These are phyloP conservation scores for Oplegnathus fasciatus DNA, from an alignment of 2,113 vertebrate genomes.

Conservation along the genomic window DNA sequence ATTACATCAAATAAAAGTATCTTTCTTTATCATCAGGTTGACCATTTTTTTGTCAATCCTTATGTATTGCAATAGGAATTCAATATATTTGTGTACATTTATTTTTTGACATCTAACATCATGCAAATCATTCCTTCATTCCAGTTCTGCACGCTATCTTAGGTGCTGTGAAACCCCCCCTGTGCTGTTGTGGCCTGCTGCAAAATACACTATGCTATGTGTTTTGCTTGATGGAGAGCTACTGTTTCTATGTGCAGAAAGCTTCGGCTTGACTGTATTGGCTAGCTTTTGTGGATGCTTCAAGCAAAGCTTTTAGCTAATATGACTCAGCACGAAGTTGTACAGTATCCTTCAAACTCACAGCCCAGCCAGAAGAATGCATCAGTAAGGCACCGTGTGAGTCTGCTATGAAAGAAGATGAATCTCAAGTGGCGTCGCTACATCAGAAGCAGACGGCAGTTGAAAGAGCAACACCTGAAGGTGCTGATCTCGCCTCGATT, in stretches of 20 bases:
- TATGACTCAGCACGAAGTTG: conserved; percentile 61
- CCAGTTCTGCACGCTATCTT: conserved; percentile 72
- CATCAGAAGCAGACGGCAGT: conserved; percentile 1
- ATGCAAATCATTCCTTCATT: conserved; percentile 78
- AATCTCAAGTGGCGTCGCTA: neutral
- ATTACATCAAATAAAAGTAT: conserved; percentile 14
- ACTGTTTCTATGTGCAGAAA: conserved; percentile 74
- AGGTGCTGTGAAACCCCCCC: conserved; percentile 56
- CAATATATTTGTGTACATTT: conserved; percentile 51
- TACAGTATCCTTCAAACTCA: conserved; percentile 75
- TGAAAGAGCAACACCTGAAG: conserved; percentile 45
- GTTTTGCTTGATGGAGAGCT: conserved; percentile 78
- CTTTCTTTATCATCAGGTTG: conserved; percentile 23
- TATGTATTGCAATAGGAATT: conserved; percentile 77
- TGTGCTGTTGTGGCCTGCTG: conserved; percentile 70
- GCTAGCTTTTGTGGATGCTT: conserved; percentile 80
- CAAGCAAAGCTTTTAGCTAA: conserved; percentile 59
- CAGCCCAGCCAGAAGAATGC: conserved; percentile 73
- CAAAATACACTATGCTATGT: conserved; percentile 74
- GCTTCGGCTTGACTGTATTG: conserved; percentile 75
- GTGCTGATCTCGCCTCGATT: conserved; percentile 19
- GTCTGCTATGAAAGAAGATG: conserved; percentile 48
- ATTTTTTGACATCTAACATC: conserved; percentile 62
- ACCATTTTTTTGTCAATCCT: conserved; percentile 19
- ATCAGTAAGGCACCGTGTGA: conserved; percentile 35